Evolutionary conservation across 1,140 invertebrate species (phyloP).

Genomic region (Sitodiplosis mosellana): DNA sequence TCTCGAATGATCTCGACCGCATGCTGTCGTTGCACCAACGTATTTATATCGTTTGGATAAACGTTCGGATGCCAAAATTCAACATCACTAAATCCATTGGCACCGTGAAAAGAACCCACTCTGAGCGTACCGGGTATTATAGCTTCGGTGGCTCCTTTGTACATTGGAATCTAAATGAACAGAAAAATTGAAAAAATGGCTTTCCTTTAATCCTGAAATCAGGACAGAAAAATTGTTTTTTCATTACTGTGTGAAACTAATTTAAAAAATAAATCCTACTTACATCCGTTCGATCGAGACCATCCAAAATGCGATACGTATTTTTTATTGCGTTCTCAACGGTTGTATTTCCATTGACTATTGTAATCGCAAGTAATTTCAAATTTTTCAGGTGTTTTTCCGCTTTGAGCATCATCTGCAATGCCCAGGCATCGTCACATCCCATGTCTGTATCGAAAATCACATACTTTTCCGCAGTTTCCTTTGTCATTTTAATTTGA

Average conservation of each 20-base stretch:
- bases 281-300: conserved; percentile 29
- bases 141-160: conserved; percentile 32
- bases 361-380: conserved; percentile 40
- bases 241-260: not conserved
- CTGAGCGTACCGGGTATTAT: conserved; percentile 22
- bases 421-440: conserved; percentile 42
- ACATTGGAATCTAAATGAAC: conserved; percentile 40
- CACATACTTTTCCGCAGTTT: conserved; percentile 9
- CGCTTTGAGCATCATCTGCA: conserved; percentile 35
- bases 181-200: not conserved
- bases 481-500: too few species aligned
- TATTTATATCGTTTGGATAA: too few species aligned
- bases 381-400: conserved; percentile 25
- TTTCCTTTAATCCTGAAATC: not conserved
- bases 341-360: conserved; percentile 39
- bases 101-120: conserved; percentile 27
- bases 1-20: conserved; percentile 26
- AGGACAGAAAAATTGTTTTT: not conserved
- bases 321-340: conserved; percentile 39
- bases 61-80: not conserved
- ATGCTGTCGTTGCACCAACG: conserved; percentile 11
- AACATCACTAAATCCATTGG: conserved; percentile 46
- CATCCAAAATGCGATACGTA: conserved; percentile 34
- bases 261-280: conserved; percentile 21
- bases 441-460: conserved; percentile 45